Percentiles rank a stretch among this genome's conserved stretches.
Evolutionary conservation across 2,888 invertebrate genomes (phyloP).

Genomic region (Bhutanitis thaidina): DNA sequence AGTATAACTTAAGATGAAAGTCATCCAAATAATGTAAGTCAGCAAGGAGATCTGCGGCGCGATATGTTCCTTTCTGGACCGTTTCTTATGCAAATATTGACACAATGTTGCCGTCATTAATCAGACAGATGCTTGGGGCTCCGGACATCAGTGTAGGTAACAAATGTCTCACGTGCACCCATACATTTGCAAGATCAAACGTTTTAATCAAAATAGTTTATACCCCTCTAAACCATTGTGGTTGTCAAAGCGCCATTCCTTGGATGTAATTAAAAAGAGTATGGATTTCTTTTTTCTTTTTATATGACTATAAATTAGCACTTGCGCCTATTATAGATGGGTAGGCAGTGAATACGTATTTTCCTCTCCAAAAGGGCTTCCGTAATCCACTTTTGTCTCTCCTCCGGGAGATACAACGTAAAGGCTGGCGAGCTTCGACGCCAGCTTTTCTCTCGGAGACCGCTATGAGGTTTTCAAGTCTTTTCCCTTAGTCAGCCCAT

Average conservation of each 20-base stretch:
- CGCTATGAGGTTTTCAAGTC: no score
- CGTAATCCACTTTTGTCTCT: no score
- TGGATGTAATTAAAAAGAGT: background rate
- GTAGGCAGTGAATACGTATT: no score
- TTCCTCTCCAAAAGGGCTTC: no score
- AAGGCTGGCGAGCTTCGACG: no score
- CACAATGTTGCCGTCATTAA: slow-evolving; percentile 73
- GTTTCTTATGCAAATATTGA: slow-evolving; percentile 80
- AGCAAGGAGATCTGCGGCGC: slow-evolving; percentile 57
- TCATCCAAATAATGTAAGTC: slow-evolving; percentile 58
- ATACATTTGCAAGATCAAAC: slow-evolving; percentile 21
- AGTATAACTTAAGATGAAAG: slow-evolving; percentile 49
- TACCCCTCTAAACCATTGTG: background rate
- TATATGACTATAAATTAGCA: no score
- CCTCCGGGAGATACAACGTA: no score
- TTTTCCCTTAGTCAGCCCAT: no score
- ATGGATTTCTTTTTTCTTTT: background rate
- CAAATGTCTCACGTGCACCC: slow-evolving; percentile 30
- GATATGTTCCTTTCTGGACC: slow-evolving; percentile 68
- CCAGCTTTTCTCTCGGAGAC: no score
- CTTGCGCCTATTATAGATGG: no score
- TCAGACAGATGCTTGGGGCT: slow-evolving; percentile 58
- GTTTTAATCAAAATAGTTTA: slow-evolving; percentile 16
- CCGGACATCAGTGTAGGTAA: slow-evolving; percentile 28
- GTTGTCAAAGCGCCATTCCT: background rate